Evolutionary conservation across 2,888 invertebrate species (phyloP).

Genomic region (Ferrisia virgata): DNA sequence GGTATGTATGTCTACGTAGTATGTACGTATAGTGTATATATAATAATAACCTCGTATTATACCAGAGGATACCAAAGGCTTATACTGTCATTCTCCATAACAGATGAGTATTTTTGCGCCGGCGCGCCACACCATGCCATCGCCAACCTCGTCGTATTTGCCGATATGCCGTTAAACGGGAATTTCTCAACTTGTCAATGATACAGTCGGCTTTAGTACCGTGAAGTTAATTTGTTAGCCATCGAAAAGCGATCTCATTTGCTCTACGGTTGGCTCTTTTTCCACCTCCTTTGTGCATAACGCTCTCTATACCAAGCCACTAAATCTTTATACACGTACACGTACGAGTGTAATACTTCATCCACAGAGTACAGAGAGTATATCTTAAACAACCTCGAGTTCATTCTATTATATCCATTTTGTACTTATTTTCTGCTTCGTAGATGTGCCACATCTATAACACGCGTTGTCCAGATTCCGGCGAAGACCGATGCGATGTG

Average conservation of each 20-base stretch:
- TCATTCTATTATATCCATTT: not conserved
- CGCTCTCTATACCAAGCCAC: not conserved
- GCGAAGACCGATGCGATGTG: not conserved
- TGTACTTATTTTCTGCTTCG: not conserved
- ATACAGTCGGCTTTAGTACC: constrained; percentile 1
- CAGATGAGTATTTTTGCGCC: constrained; percentile 24
- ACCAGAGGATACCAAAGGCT: not conserved
- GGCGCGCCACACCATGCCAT: not conserved
- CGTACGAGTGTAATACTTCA: not conserved
- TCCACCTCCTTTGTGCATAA: not conserved
- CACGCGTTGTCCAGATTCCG: not conserved
- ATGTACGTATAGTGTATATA: no score
- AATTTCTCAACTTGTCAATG: constrained; percentile 9
- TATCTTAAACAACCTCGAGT: not conserved
- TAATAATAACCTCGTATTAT: constrained; percentile 24
- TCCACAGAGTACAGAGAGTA: not conserved
- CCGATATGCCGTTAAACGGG: constrained; percentile 3
- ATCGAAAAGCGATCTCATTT: constrained; percentile 10
- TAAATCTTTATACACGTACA: not conserved
- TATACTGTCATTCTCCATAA: not conserved
- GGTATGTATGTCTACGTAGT: no score
- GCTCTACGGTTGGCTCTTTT: not conserved
- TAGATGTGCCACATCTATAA: not conserved
- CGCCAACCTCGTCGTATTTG: not conserved
- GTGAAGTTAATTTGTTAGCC: constrained; percentile 20